Conservation (phyloP, 1,140 invertebrate genomes). For the Lepidostoma basale region DNA sequence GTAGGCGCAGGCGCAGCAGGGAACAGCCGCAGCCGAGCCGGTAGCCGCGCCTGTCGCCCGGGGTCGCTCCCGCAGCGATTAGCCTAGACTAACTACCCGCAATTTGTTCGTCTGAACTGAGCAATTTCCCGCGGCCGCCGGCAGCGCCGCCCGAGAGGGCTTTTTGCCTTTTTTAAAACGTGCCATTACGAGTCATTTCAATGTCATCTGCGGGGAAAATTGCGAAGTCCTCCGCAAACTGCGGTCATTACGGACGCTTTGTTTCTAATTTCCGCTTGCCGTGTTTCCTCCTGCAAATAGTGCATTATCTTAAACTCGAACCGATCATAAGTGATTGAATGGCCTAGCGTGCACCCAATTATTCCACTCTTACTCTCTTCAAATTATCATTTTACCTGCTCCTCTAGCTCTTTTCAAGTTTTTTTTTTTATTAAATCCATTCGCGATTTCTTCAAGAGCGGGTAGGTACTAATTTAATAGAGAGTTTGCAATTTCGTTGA, state of each 20-base stretch:
- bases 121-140: conserved; percentile 29
- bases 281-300: background rate
- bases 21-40: conserved; percentile 8
- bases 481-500: no score
- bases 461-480: no score
- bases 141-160: conserved; percentile 12
- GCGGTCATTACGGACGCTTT: conserved; percentile 5
- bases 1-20: background rate
- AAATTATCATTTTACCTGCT: no score
- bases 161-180: conserved; percentile 29
- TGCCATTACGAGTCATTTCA: conserved; percentile 10
- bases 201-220: conserved; percentile 27
- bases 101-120: conserved; percentile 27
- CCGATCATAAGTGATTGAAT: no score
- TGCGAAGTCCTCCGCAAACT: conserved; percentile 8
- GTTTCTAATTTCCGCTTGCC: conserved; percentile 12
- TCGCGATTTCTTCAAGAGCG: no score
- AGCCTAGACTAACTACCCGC: conserved; percentile 39
- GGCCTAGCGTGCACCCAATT: no score
- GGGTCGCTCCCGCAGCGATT: conserved; percentile 25
- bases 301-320: background rate
- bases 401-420: no score
- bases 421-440: no score
- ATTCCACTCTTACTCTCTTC: no score
- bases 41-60: conserved; percentile 35